A percentile compares a stretch with the other conserved stretches of the same genome.
Conservation (phyloP, 2,888 invertebrate genomes). For the Leucozona laternaria region DNA sequence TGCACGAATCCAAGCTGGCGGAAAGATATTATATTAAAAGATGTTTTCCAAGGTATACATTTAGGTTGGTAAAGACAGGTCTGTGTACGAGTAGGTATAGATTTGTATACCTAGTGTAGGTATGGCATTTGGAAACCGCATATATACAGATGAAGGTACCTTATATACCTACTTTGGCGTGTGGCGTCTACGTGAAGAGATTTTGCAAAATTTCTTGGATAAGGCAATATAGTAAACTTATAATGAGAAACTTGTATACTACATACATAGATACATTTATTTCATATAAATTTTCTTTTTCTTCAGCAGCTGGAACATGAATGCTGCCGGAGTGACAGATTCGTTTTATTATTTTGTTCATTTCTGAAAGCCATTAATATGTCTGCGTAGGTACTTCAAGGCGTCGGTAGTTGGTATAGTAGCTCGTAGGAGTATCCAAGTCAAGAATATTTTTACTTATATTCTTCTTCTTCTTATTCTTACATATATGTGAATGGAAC, state of each 20-base stretch:
- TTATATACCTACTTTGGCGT: constrained; percentile 5
- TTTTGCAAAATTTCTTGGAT: constrained; percentile 38
- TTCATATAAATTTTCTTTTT: not conserved
- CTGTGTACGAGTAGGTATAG: not conserved
- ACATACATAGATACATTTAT: not conserved
- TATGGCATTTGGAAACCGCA: constrained; percentile 13
- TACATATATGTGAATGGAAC: not conserved
- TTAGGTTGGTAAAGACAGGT: not conserved
- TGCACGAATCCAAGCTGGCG: constrained; percentile 35
- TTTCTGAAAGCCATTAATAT: constrained; percentile 18
- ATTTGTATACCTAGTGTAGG: too few species aligned
- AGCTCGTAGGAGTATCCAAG: not conserved
- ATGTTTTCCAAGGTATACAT: constrained; percentile 44
- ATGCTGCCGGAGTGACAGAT: constrained; percentile 10
- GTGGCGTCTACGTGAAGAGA: constrained; percentile 37
- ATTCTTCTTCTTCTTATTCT: too few species aligned
- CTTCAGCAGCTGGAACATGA: not conserved
- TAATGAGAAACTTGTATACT: constrained; percentile 51
- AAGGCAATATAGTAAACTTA: constrained; percentile 35
- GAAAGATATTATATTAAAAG: constrained; percentile 55
- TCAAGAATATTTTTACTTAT: not conserved
- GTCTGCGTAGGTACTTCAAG: constrained; percentile 33
- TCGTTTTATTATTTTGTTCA: constrained; percentile 27
- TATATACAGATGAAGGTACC: constrained; percentile 54
- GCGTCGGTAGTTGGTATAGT: too few species aligned